Conservation (phyloP, 2,113 vertebrate genomes). For the Gobius niger region DNA sequence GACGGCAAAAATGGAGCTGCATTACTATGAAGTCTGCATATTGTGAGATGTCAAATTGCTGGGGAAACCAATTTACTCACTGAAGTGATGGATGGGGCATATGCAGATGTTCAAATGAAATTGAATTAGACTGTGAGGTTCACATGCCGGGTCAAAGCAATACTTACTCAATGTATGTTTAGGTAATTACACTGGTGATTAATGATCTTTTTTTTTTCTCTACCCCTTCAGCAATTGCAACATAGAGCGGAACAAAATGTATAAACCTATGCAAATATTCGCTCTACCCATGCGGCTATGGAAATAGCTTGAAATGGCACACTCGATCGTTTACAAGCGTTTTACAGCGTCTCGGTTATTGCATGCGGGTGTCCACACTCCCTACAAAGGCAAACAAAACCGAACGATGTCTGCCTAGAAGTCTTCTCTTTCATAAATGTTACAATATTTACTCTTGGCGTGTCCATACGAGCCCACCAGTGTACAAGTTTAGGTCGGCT, state of each 20-base stretch:
- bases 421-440: slow-evolving; percentile 8
- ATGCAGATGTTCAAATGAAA: slow-evolving; percentile 1
- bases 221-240: neutral
- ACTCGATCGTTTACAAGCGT: slow-evolving; percentile 41
- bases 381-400: slow-evolving; percentile 43
- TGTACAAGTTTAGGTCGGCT: slow-evolving; percentile 22
- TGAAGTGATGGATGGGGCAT: neutral
- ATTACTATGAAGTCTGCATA: slow-evolving; percentile 28
- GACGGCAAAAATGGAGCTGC: neutral
- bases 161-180: neutral
- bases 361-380: slow-evolving; percentile 33
- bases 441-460: slow-evolving; percentile 43
- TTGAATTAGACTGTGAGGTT: neutral
- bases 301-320: slow-evolving; percentile 32
- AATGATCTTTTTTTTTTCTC: neutral
- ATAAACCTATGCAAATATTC: neutral
- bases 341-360: slow-evolving; percentile 27
- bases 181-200: slow-evolving; percentile 1
- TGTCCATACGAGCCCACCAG: slow-evolving; percentile 4
- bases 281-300: neutral
- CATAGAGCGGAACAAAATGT: neutral
- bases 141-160: neutral
- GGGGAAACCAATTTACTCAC: slow-evolving; percentile 15
- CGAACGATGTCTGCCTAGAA: slow-evolving; percentile 26
- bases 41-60: slow-evolving; percentile 28